Percentiles rank a stretch among this genome's conserved stretches.
phyloP scores from a whole-genome alignment of 2,888 invertebrate genomes.

The Acronicta alni region DNA sequence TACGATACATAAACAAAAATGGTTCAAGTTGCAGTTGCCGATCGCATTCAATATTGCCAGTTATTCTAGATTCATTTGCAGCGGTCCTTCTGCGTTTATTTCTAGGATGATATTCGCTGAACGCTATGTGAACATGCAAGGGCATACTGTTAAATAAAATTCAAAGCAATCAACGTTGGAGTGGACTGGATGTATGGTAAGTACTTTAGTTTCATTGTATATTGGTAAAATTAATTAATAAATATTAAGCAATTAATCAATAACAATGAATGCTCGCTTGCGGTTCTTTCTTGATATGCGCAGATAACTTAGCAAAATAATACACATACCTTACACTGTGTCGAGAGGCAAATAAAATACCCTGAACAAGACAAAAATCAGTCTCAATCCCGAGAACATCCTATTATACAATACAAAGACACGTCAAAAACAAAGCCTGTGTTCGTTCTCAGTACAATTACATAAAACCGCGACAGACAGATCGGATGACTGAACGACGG shows the following conservation, averaged over 20 bases:
- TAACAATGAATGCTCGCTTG: neutral
- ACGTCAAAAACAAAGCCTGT: conserved; percentile 5
- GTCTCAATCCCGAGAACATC: conserved; percentile 1
- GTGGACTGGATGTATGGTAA: conserved; percentile 24
- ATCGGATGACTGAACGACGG: conserved; percentile 30
- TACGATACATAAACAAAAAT: neutral
- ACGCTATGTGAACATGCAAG: conserved; percentile 47
- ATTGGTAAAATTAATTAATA: no score
- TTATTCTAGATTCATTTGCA: neutral
- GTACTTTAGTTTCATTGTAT: no score
- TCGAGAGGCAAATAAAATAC: neutral
- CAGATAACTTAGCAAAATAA: no score
- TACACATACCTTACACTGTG: no score
- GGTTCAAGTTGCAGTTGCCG: neutral
- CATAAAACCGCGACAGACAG: conserved; percentile 16
- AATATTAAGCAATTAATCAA: no score
- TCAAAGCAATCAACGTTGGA: conserved; percentile 32
- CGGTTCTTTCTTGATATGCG: neutral
- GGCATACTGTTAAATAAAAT: conserved; percentile 35
- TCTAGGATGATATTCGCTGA: conserved; percentile 12
- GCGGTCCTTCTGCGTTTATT: conserved; percentile 9
- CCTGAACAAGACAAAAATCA: conserved; percentile 2
- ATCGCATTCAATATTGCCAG: neutral
- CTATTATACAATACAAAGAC: conserved; percentile 4
- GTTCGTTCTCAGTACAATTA: conserved; percentile 17